phyloP scores from a whole-genome alignment of 2,113 vertebrate species.

The Macquaria australasica region DNA sequence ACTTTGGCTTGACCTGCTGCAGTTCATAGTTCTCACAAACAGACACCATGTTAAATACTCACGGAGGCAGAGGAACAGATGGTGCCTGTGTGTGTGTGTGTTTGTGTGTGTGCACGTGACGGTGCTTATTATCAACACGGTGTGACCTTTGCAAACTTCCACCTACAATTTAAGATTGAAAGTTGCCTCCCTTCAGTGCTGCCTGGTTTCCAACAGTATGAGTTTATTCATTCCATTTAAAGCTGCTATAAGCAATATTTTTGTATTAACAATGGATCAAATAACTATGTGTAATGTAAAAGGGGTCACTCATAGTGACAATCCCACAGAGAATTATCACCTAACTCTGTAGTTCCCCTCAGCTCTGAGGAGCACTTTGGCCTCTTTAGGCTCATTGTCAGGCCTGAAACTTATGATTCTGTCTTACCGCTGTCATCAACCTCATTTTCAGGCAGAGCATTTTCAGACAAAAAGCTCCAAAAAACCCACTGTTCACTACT shows the following conservation, averaged over 20 bases:
- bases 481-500: neutral
- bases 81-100: neutral
- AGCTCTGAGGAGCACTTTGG: neutral
- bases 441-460: neutral
- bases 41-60: neutral
- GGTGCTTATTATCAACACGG: conserved; percentile 6
- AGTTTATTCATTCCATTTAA: neutral
- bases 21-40: neutral
- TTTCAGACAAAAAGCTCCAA: neutral
- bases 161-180: conserved; percentile 1
- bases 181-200: neutral
- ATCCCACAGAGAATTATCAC: neutral
- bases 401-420: neutral
- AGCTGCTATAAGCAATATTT: neutral
- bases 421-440: neutral
- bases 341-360: neutral
- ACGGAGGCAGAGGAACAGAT: conserved; percentile 22
- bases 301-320: neutral
- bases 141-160: neutral
- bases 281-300: neutral
- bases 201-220: neutral
- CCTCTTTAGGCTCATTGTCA: neutral
- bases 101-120: neutral
- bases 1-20: conserved; percentile 18
- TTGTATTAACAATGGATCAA: neutral